Base-by-base conservation (phyloP, 37 sponge, comb jelly and placozoan genomes). In the Halichondria panicea region DNA sequence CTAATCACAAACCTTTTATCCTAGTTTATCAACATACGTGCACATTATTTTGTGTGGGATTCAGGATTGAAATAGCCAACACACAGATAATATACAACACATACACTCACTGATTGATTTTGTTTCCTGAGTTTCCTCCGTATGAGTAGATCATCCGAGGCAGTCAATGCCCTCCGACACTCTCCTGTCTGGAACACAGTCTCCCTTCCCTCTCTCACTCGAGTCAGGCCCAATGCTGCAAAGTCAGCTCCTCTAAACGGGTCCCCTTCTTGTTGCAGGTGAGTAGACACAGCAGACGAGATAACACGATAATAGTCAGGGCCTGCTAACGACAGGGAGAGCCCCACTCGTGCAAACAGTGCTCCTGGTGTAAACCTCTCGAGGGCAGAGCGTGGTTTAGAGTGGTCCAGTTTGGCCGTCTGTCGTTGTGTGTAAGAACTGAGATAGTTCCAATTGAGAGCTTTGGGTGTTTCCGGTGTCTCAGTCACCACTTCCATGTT, bases 161-260 rank as follows among this genome's bases (percentile, higher is more conserved):
- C 78, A 18, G 81, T 76, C 1, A 90, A 46, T 22, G 91, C 81
- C 71, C 75, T 53, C 1, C 88, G 63, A 50, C 78, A 65, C 8
- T 58, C 55, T 2, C 74, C 59, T 31, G 78, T 32, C 36, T 74
- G 56, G 18, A n/a, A 28, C 21, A 25, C 27, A 25, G 64, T 45
- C n/a, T 50, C 48, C 82, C 41, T 42, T 22, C 70, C 60, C 11
- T 54, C 13, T 39, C 55, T 46, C 6, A 82, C 8, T 3, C 58
- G 28, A 1, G 83, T 38, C 4, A 70, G 75, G 0, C 66, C 66
- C 13, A 48, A 22, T 18, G 27, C 40, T 1, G 68, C 75, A 38
- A 56, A 56, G 34, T 56, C 45, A 0, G 40, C 24, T 22, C 28
- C 24, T 8, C 75, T 75, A 74, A 82, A 82, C 19, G 75, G 75